Conservation (phyloP, 2,888 invertebrate genomes). For the Leucophenga maculata region DNA sequence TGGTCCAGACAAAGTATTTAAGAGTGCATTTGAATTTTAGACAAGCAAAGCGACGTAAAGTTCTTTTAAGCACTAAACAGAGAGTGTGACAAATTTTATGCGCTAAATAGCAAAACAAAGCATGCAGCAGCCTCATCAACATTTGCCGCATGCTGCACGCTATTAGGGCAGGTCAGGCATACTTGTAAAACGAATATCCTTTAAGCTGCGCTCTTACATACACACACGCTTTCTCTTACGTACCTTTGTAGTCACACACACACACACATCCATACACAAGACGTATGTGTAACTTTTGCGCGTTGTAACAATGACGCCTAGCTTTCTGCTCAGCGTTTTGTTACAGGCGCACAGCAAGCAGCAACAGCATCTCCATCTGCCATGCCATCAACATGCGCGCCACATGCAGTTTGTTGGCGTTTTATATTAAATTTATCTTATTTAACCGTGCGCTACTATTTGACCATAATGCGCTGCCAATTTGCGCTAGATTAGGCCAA, state of each 20-base stretch:
- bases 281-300: too few species aligned
- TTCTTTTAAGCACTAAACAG: too few species aligned
- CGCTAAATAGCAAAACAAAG: too few species aligned
- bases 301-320: background rate
- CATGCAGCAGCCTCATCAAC: too few species aligned
- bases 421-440: background rate
- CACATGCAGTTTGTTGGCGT: background rate
- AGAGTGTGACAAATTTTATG: too few species aligned
- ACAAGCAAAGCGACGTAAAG: too few species aligned
- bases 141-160: background rate
- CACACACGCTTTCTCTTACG: background rate
- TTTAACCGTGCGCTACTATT: constrained; percentile 2
- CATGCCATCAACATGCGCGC: too few species aligned
- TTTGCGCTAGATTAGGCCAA: background rate
- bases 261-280: too few species aligned
- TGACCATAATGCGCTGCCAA: constrained; percentile 8
- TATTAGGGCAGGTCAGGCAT: constrained; percentile 20
- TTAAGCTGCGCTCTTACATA: background rate
- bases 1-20: too few species aligned
- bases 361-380: background rate
- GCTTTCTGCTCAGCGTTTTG: background rate
- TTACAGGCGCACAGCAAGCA: background rate
- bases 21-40: too few species aligned
- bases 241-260: background rate
- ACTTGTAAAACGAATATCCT: constrained; percentile 29